These are phyloP conservation scores for Microcebus griseorufus DNA, from an alignment of 2,113 vertebrate species.

Conservation along the genomic window DNA sequence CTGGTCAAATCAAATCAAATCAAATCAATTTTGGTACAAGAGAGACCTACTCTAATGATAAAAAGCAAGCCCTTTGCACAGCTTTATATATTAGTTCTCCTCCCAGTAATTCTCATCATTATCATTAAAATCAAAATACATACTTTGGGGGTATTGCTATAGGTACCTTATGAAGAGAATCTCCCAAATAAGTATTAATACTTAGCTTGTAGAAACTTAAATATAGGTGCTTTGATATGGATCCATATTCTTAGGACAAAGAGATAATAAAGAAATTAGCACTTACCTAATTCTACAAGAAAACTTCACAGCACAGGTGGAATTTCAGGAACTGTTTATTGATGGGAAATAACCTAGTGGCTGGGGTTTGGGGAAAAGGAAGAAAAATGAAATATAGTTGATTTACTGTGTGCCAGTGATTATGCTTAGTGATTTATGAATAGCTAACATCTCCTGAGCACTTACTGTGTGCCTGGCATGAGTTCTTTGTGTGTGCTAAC, in stretches of 20 bases:
- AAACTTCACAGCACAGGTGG: background rate
- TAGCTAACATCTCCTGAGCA: background rate
- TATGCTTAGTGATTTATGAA: background rate
- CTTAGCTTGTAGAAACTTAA: background rate
- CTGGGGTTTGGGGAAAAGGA: background rate
- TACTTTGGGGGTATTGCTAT: background rate
- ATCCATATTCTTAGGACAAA: background rate
- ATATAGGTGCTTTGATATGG: background rate
- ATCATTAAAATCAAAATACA: background rate
- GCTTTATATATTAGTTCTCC: background rate
- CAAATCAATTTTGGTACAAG: background rate
- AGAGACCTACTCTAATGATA: conserved; percentile 27
- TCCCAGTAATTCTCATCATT: background rate
- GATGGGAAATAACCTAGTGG: background rate
- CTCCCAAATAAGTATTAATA: background rate
- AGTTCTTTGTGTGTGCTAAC: background rate
- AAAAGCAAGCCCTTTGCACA: background rate
- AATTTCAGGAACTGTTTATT: conserved; percentile 27
- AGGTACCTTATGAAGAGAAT: background rate
- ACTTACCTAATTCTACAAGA: background rate
- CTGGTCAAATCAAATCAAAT: background rate
- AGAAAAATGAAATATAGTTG: background rate
- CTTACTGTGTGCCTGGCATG: background rate
- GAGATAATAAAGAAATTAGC: background rate
- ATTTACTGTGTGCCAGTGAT: background rate